phyloP scores from a whole-genome alignment of 2,797 vertebrate genomes.

The Odontamblyopus rebecca region DNA sequence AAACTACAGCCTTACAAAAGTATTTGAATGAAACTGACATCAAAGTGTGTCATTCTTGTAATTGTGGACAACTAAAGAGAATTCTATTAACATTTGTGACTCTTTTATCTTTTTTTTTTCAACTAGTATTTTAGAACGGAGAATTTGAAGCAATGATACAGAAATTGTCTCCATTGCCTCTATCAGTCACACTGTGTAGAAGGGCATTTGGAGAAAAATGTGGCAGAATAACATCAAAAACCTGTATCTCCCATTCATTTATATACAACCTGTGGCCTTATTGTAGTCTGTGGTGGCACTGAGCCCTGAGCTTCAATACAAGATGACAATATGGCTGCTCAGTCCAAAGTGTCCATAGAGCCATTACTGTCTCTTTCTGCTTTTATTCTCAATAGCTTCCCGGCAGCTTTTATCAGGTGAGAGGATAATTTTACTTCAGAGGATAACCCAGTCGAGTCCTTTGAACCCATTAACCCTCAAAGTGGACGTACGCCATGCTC shows the following conservation, averaged over 20 bases:
- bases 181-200: no score
- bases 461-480: constrained; percentile 46
- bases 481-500: constrained; percentile 20
- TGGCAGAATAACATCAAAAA: neutral
- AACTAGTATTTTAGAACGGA: no score
- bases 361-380: neutral
- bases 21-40: no score
- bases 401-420: constrained; percentile 24
- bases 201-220: neutral
- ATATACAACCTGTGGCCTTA: neutral
- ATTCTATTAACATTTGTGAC: no score
- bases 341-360: neutral
- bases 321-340: neutral
- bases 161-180: no score
- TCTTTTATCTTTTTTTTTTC: no score
- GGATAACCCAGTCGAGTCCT: constrained; percentile 31
- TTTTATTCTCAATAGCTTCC: constrained; percentile 19
- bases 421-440: constrained; percentile 24
- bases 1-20: no score
- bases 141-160: no score
- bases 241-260: neutral
- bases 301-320: constrained; percentile 3
- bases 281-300: constrained; percentile 11
- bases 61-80: no score
- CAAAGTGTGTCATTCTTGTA: no score